Evolutionary conservation across 2,888 invertebrate genomes (phyloP).

Genomic region (Serripes groenlandicus): DNA sequence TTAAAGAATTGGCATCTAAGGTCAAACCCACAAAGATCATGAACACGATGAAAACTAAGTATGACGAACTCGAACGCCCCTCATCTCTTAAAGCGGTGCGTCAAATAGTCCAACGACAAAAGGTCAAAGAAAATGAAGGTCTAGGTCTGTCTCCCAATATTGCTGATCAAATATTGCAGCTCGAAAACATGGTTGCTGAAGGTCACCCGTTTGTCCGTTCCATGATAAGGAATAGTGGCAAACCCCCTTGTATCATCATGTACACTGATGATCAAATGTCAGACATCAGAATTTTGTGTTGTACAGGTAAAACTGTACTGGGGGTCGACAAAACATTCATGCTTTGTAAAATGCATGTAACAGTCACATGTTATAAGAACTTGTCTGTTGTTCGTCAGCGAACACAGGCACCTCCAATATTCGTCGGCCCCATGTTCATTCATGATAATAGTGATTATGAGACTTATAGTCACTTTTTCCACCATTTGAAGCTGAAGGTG

Average conservation of each 20-base stretch:
- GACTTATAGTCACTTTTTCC: slow-evolving; percentile 45
- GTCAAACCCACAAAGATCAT: no score
- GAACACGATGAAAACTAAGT: no score
- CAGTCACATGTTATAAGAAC: slow-evolving; percentile 34
- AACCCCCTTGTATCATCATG: slow-evolving; percentile 38
- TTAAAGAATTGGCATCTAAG: no score
- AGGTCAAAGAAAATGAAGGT: no score
- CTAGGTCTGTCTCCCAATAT: no score
- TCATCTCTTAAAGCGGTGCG: no score
- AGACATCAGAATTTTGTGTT: slow-evolving; percentile 56
- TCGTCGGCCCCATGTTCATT: slow-evolving; percentile 55
- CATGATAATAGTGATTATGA: slow-evolving; percentile 62
- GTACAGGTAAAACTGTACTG: slow-evolving; percentile 38
- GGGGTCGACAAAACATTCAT: slow-evolving; percentile 59
- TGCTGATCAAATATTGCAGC: slow-evolving; percentile 38
- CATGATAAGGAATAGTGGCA: slow-evolving; percentile 32
- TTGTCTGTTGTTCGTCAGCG: neutral
- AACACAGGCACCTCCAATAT: slow-evolving; percentile 40
- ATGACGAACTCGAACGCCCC: no score
- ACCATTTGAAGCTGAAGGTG: slow-evolving; percentile 4
- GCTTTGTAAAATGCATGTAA: slow-evolving; percentile 51
- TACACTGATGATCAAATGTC: slow-evolving; percentile 58
- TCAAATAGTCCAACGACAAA: no score
- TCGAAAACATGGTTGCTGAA: slow-evolving; percentile 46
- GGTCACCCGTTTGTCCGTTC: slow-evolving; percentile 31